These are phyloP conservation scores for Odontocerum albicorne DNA, from an alignment of 2,888 invertebrate genomes.

Conservation along the genomic window DNA sequence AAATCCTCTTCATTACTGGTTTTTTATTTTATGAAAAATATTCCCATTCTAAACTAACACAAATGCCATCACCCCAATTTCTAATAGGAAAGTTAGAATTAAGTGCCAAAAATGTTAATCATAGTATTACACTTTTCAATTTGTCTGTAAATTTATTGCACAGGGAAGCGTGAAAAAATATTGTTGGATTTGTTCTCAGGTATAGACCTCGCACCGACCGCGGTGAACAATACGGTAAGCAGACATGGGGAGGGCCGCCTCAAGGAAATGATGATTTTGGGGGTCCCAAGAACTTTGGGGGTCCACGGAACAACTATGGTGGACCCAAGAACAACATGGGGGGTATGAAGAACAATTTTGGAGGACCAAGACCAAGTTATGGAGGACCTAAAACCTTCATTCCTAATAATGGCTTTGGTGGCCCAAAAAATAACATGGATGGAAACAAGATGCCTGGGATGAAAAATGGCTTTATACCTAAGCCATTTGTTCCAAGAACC, in stretches of 20 bases:
- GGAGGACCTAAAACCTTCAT: constrained; percentile 52
- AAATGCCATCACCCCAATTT: no score
- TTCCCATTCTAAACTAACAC: no score
- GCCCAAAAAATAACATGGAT: constrained; percentile 47
- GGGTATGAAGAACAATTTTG: constrained; percentile 49
- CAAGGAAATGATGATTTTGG: constrained; percentile 44
- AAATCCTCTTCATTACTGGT: no score
- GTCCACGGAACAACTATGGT: constrained; percentile 52
- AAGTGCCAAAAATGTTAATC: no score
- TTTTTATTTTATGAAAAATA: no score
- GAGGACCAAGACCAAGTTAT: constrained; percentile 55
- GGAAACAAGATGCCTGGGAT: constrained; percentile 13
- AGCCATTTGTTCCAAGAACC: constrained; percentile 47
- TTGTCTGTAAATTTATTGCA: no score
- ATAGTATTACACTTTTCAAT: no score
- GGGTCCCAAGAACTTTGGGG: constrained; percentile 48
- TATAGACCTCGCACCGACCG: constrained; percentile 66
- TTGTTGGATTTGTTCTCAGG: constrained; percentile 42
- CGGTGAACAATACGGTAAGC: constrained; percentile 65
- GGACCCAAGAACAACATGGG: constrained; percentile 47
- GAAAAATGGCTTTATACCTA: constrained; percentile 42
- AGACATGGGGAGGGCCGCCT: constrained; percentile 50
- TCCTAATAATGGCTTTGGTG: constrained; percentile 54
- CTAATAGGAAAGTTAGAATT: no score
- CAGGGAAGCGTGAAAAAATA: no score